phyloP scores from a whole-genome alignment of 2,888 invertebrate species.

The Clusia tigrina region DNA sequence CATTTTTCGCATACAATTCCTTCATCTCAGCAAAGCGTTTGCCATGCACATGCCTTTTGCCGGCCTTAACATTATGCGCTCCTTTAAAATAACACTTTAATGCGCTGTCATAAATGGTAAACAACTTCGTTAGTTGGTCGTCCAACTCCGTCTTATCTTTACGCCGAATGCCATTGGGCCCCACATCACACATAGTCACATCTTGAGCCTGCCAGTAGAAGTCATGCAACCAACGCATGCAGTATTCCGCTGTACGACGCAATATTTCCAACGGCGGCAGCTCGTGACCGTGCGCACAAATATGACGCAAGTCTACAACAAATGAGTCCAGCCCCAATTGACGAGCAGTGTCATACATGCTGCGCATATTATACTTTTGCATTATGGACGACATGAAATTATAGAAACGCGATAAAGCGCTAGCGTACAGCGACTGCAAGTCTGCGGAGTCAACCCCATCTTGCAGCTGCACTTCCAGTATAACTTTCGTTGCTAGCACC shows the following conservation, averaged over 20 bases:
- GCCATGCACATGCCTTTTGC: slow-evolving; percentile 47
- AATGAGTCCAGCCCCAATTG: slow-evolving; percentile 60
- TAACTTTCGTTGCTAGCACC: slow-evolving; percentile 56
- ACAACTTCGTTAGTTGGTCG: slow-evolving; percentile 41
- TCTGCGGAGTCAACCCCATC: slow-evolving; percentile 26
- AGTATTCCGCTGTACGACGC: slow-evolving; percentile 51
- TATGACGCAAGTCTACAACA: slow-evolving; percentile 61
- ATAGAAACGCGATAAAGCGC: slow-evolving; percentile 60
- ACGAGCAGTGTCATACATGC: slow-evolving; percentile 61
- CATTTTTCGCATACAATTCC: slow-evolving; percentile 38
- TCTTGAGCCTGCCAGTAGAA: slow-evolving; percentile 59
- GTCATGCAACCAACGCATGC: slow-evolving; percentile 58
- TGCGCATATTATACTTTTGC: slow-evolving; percentile 52
- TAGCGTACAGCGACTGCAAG: slow-evolving; percentile 54
- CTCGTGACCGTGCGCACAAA: slow-evolving; percentile 62
- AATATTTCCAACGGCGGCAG: slow-evolving; percentile 55
- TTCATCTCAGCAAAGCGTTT: slow-evolving; percentile 46
- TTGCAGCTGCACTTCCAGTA: slow-evolving; percentile 56
- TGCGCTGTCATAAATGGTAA: slow-evolving; percentile 53
- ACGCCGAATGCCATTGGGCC: slow-evolving; percentile 46
- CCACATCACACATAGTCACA: slow-evolving; percentile 49
- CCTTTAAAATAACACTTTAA: slow-evolving; percentile 47
- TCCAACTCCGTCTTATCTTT: slow-evolving; percentile 51
- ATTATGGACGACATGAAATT: slow-evolving; percentile 64
- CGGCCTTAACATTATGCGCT: slow-evolving; percentile 45